Evolutionary conservation across 1,140 invertebrate genomes (phyloP).

Genomic region (Rhagoletis pomonella): DNA sequence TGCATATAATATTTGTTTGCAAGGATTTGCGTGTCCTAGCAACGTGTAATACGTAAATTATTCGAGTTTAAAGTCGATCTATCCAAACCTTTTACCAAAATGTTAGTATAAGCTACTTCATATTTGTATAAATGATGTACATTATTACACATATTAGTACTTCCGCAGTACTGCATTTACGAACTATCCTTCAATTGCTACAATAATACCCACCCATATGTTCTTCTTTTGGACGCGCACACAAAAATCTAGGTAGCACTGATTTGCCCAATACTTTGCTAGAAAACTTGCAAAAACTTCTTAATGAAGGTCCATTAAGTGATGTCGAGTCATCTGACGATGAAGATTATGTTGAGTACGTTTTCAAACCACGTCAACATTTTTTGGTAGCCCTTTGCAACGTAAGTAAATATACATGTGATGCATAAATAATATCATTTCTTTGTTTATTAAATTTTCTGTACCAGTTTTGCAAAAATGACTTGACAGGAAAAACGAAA

Average conservation of each 20-base stretch:
- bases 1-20: too few relatives aligned
- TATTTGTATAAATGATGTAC: too few relatives aligned
- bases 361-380: conserved; percentile 70
- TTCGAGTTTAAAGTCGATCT: too few relatives aligned
- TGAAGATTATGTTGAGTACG: conserved; percentile 69
- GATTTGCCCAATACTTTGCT: conserved; percentile 60
- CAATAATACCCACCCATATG: not conserved
- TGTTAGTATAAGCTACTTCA: too few relatives aligned
- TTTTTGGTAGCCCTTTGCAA: conserved; percentile 70
- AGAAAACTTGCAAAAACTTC: conserved; percentile 67
- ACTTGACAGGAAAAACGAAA: conserved; percentile 59
- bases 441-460: not conserved
- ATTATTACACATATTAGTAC: too few relatives aligned
- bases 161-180: too few relatives aligned
- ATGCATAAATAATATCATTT: not conserved
- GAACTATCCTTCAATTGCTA: not conserved
- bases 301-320: conserved; percentile 65
- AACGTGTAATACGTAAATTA: too few relatives aligned
- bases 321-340: conserved; percentile 67
- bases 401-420: conserved; percentile 57
- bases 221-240: not conserved
- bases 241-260: not conserved
- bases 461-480: conserved; percentile 65
- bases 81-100: too few relatives aligned
- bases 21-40: too few relatives aligned